Base-by-base conservation (phyloP, 2,113 vertebrate genomes). In the Phaetusa simplex region DNA sequence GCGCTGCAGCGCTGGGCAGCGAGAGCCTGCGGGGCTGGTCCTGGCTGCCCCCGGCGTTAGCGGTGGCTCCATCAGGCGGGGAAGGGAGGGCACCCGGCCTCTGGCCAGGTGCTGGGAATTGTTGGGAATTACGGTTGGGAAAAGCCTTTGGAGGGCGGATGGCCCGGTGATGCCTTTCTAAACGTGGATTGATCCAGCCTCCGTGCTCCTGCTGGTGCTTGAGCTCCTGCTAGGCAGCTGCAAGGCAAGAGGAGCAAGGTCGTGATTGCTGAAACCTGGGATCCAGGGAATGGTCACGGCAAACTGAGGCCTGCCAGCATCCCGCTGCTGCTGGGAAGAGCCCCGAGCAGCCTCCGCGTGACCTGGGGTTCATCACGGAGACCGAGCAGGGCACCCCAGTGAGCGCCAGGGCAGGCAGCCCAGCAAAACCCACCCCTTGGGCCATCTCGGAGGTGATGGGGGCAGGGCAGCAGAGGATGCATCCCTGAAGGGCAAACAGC, bases 401-500 rank as follows among this genome's bases (percentile, higher is more conserved):
- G 5, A 50, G 61, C 11, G 1, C 6, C 6, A 0, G 1, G 42
- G 22, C 56, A n/a, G 23, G 27, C 78, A 90, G 52, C 61, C 1
- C 8, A 43, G 29, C 19, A 16, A 26, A 90, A 55, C 6, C 53
- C 64, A 59, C 67, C 52, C 32, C 66, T 59, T 65, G 49, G 45
- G 45, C 50, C 34, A 5, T 26, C 58, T 83, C 73, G 76, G 40
- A 61, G 64, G 29, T 83, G 83, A 20, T 81, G 89, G 58, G 27
- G 83, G 49, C 67, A 72, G 80, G 83, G 62, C 66, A 77, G 76
- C 13, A 5, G 52, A 69, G 62, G 70, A 55, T 82, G 52, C 71
- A 16, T 69, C 47, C 58, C 65, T 93, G 81, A 94, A 94, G 94
- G 94, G 52, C 91, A 72, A 87, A 67, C 52, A 14, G n/a, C 55